Evolutionary conservation across 1,140 invertebrate species (phyloP).

Genomic region (Caenorhabditis tropicalis): DNA sequence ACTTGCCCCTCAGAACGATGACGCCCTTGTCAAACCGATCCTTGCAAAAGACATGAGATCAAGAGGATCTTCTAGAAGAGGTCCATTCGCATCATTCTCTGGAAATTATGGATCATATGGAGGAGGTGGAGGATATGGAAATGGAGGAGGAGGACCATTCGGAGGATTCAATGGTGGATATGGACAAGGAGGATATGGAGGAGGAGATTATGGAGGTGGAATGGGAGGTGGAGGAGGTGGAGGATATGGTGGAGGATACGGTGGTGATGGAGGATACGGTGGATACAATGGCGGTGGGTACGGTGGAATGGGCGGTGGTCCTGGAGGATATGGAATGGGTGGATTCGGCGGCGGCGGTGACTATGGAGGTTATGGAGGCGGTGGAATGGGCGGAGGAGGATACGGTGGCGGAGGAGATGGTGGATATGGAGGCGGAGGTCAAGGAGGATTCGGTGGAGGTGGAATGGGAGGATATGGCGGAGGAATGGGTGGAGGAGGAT

Average conservation of each 20-base stretch:
- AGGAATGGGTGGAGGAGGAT: conserved; percentile 20
- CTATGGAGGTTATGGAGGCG: conserved; percentile 38
- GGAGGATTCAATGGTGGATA: conserved; percentile 49
- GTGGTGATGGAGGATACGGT: neutral
- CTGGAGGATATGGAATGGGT: conserved; percentile 49
- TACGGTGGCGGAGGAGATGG: neutral
- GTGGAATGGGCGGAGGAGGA: conserved; percentile 16
- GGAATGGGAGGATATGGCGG: conserved; percentile 39
- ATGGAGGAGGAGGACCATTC: conserved; percentile 44
- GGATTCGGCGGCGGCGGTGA: conserved; percentile 29
- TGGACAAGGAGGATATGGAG: conserved; percentile 42
- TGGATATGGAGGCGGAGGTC: conserved; percentile 36
- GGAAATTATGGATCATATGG: conserved; percentile 39
- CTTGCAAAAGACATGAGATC: conserved; percentile 43
- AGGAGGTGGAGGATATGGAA: conserved; percentile 21
- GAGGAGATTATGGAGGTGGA: neutral
- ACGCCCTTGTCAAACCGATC: conserved; percentile 3
- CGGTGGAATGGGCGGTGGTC: conserved; percentile 49
- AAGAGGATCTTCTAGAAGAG: neutral
- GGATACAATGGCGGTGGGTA: conserved; percentile 45
- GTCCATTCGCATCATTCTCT: conserved; percentile 40
- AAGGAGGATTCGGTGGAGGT: conserved; percentile 46
- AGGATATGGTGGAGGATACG: conserved; percentile 49
- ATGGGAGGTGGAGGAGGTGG: conserved; percentile 11
- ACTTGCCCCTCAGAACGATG: conserved; percentile 10